Conservation (phyloP, 2,797 vertebrate genomes). For the Babyrousa celebensis region DNA sequence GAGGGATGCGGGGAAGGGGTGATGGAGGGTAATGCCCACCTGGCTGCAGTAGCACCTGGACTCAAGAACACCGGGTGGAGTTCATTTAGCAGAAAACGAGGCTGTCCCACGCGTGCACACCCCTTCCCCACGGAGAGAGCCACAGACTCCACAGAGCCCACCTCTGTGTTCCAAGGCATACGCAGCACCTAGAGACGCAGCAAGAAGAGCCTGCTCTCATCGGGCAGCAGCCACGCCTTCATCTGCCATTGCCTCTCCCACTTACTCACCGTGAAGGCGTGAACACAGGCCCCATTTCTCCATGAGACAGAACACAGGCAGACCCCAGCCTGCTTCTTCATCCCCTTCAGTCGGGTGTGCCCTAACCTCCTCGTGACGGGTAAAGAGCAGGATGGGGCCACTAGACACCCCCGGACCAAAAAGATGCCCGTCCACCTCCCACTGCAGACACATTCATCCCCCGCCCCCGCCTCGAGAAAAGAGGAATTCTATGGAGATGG, state of each 20-base stretch:
- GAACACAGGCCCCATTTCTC: not conserved
- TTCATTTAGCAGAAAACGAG: not conserved
- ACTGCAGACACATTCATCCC: too few species aligned
- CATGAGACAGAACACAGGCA: not conserved
- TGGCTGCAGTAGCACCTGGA: too few species aligned
- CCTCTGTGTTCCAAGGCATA: not conserved
- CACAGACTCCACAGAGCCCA: too few species aligned
- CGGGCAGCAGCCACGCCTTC: not conserved
- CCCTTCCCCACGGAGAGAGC: not conserved
- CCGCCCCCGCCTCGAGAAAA: not conserved
- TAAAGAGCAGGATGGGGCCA: not conserved
- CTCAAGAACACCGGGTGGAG: too few species aligned
- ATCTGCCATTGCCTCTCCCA: rapidly evolving
- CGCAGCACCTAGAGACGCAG: rapidly evolving
- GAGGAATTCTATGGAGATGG: rapidly evolving
- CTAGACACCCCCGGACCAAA: not conserved
- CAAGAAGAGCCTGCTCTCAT: not conserved
- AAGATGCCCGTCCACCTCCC: rapidly evolving
- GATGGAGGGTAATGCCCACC: too few species aligned
- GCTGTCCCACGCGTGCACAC: rapidly evolving
- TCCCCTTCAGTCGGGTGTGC: rapidly evolving
- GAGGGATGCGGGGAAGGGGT: too few species aligned
- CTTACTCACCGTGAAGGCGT: not conserved
- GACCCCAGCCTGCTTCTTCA: rapidly evolving
- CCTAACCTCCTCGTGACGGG: rapidly evolving